A percentile compares a stretch with the other conserved stretches of the same genome.
Conservation (phyloP, 2,888 invertebrate species). For the Ecliptopera silaceata region DNA sequence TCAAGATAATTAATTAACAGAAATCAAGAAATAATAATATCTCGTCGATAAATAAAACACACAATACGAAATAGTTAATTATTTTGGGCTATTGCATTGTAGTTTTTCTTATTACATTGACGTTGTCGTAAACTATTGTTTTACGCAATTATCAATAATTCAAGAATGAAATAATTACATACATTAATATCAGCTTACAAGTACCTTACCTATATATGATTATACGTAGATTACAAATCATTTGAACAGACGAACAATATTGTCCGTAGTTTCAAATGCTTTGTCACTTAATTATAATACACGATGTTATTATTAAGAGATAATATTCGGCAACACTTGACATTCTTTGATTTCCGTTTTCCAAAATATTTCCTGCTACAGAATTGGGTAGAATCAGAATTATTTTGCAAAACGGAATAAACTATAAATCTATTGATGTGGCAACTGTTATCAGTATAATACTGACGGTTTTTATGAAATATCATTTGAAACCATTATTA, state of each 20-base stretch:
- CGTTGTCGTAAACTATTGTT: conserved; percentile 41
- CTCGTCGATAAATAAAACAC: conserved; percentile 57
- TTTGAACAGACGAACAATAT: conserved; percentile 49
- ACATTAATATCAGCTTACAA: conserved; percentile 81
- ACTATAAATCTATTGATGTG: conserved; percentile 74
- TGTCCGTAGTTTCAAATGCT: conserved; percentile 51
- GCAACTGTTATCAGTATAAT: conserved; percentile 66
- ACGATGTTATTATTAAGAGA: conserved; percentile 80
- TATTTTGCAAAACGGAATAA: conserved; percentile 53
- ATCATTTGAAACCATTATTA: conserved; percentile 54
- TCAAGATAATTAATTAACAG: conserved; percentile 50
- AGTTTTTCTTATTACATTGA: conserved; percentile 69
- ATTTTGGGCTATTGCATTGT: conserved; percentile 82
- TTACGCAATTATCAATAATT: conserved; percentile 63
- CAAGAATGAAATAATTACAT: conserved; percentile 80
- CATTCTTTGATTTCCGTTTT: conserved; percentile 64
- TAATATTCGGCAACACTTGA: conserved; percentile 82
- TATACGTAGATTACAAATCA: conserved; percentile 62
- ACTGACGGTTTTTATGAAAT: conserved; percentile 51
- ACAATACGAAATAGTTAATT: conserved; percentile 65
- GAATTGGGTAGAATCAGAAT: conserved; percentile 29
- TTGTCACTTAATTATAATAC: conserved; percentile 73
- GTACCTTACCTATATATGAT: conserved; percentile 79
- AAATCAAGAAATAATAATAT: conserved; percentile 53
- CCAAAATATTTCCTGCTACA: conserved; percentile 45